These are phyloP conservation scores for Sebastiscus albofasciatus DNA, from an alignment of 2,797 vertebrate genomes.

Conservation along the genomic window DNA sequence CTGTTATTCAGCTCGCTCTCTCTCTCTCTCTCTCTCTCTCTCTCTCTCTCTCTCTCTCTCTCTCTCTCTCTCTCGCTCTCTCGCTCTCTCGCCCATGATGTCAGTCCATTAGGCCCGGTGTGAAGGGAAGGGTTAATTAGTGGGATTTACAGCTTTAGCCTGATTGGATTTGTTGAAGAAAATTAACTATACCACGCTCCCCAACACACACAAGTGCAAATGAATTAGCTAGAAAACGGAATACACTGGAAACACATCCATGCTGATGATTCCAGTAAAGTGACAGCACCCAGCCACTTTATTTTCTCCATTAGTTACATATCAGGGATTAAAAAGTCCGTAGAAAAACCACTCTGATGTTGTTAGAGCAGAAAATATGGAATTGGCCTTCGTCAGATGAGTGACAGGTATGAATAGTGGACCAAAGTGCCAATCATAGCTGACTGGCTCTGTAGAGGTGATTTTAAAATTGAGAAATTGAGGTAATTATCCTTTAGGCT, in stretches of 20 bases:
- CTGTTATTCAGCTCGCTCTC: background rate
- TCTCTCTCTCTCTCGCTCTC: background rate
- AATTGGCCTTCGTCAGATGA: slow-evolving; percentile 27
- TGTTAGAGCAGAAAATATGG: slow-evolving; percentile 38
- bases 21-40: background rate
- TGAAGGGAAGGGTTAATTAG: slow-evolving; percentile 69
- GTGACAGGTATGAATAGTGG: slow-evolving; percentile 36
- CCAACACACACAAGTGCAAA: background rate
- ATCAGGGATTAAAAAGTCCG: slow-evolving; percentile 46
- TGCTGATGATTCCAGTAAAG: slow-evolving; percentile 19
- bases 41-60: background rate
- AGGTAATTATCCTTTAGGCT: background rate
- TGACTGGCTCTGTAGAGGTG: too few relatives aligned
- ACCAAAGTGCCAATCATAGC: slow-evolving; percentile 40
- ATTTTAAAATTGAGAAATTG: background rate
- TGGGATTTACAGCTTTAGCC: slow-evolving; percentile 59
- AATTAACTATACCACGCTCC: background rate
- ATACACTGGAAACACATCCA: slow-evolving; percentile 4
- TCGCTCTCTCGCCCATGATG: background rate
- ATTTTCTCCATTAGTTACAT: slow-evolving; percentile 53
- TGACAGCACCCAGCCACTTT: slow-evolving; percentile 25
- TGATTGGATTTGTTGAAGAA: slow-evolving; percentile 65
- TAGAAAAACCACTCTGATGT: slow-evolving; percentile 25
- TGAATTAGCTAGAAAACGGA: slow-evolving; percentile 7
- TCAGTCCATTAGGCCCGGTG: slow-evolving; percentile 55